Percentiles rank a stretch among this genome's conserved stretches.
Conservation (phyloP, 2,888 invertebrate genomes). For the Bugulina stolonifera region DNA sequence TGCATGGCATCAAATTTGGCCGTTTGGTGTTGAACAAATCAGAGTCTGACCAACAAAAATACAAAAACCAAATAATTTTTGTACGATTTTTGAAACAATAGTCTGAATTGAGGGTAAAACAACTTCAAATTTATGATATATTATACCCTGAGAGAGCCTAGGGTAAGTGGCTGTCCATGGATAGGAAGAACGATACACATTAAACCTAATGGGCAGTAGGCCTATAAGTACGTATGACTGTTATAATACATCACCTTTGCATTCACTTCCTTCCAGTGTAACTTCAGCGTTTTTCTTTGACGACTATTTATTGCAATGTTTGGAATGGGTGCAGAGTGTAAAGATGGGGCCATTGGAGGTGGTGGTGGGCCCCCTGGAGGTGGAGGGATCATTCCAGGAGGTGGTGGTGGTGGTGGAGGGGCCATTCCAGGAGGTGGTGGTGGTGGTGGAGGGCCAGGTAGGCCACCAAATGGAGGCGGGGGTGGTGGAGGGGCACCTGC, state of each 20-base stretch:
- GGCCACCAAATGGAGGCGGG: constrained; percentile 33
- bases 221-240: too few species aligned
- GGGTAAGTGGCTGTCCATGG: too few species aligned
- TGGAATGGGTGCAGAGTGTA: constrained; percentile 34
- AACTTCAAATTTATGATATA: too few species aligned
- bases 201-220: too few species aligned
- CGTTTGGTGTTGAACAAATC: too few species aligned
- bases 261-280: constrained; percentile 87
- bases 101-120: too few species aligned
- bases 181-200: too few species aligned
- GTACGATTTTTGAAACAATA: too few species aligned
- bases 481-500: constrained; percentile 37
- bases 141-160: too few species aligned
- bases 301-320: constrained; percentile 60
- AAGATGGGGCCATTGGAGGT: constrained; percentile 28
- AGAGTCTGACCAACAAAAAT: too few species aligned
- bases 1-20: too few species aligned
- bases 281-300: constrained; percentile 88
- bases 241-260: constrained; percentile 49
- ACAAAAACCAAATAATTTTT: too few species aligned
- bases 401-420: constrained; percentile 37
- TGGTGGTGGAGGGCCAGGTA: neutral
- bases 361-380: constrained; percentile 32
- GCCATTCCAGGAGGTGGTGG: constrained; percentile 30
- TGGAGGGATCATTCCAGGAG: constrained; percentile 30